phyloP scores from a whole-genome alignment of 2,797 vertebrate species.

The Myiotriccus ornatus region DNA sequence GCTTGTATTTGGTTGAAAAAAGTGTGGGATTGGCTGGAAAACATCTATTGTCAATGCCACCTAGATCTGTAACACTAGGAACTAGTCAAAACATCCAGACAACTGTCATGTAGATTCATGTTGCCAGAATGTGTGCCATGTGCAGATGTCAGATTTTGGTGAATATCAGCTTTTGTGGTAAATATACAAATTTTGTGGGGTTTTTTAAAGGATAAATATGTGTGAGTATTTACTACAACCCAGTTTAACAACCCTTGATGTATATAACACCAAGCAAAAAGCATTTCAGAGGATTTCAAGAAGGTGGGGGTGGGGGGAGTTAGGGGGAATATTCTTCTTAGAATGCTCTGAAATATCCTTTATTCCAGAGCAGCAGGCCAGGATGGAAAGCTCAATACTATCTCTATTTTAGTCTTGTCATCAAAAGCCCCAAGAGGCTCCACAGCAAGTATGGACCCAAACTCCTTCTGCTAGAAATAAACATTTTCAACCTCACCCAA shows the following conservation, averaged over 20 bases:
- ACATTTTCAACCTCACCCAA: not conserved
- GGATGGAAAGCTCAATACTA: not conserved
- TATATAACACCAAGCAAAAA: not conserved
- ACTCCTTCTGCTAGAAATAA: not conserved
- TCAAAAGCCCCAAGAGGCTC: not conserved
- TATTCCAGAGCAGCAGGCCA: not conserved
- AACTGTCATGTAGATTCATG: not conserved
- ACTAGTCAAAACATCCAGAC: constrained; percentile 4
- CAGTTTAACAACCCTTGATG: not conserved
- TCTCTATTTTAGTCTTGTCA: not conserved
- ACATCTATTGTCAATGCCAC: constrained; percentile 4
- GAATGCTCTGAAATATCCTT: not conserved
- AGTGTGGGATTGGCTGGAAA: constrained; percentile 10
- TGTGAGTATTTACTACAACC: not conserved
- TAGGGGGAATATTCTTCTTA: not conserved
- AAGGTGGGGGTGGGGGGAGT: not conserved
- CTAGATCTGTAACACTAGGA: not conserved
- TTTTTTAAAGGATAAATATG: not conserved
- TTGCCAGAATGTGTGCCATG: not conserved
- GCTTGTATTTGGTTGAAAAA: constrained; percentile 33
- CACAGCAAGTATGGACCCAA: not conserved
- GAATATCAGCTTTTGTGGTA: not conserved
- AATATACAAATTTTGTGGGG: not conserved
- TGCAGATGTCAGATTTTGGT: not conserved
- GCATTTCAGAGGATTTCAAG: not conserved